Percentiles rank a stretch among this genome's conserved stretches.
Conservation (phyloP, 2,113 vertebrate species). For the Podiceps cristatus region DNA sequence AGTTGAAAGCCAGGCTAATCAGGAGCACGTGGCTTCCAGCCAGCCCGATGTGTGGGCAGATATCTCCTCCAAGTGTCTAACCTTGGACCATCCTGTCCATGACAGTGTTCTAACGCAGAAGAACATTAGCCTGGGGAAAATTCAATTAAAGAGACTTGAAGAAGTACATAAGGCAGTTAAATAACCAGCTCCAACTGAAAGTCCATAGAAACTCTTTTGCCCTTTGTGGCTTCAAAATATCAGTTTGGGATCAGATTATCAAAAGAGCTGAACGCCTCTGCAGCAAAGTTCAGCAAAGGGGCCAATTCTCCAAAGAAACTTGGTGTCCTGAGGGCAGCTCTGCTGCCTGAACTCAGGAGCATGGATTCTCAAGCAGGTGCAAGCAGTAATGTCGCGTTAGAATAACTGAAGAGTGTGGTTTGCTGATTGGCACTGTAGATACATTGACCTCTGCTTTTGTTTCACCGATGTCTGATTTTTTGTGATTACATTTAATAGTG, state of each 20-base stretch:
- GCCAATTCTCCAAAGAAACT: not conserved
- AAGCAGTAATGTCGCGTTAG: not conserved
- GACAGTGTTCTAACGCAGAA: not conserved
- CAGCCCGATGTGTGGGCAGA: not conserved
- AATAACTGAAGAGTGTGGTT: not conserved
- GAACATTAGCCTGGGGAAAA: conserved; percentile 2
- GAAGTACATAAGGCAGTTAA: not conserved
- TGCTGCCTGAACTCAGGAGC: not conserved
- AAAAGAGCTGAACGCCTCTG: not conserved
- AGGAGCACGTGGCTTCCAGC: not conserved
- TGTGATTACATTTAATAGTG: not conserved
- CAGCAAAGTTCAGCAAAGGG: not conserved
- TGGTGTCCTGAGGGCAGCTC: not conserved
- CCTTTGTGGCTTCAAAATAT: not conserved
- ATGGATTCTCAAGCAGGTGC: not conserved
- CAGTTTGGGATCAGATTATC: not conserved
- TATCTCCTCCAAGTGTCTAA: not conserved
- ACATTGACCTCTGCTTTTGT: not conserved
- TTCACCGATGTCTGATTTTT: not conserved
- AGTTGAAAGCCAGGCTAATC: not conserved
- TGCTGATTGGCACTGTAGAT: not conserved
- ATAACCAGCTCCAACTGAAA: not conserved
- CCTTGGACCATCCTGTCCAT: not conserved
- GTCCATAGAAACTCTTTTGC: not conserved
- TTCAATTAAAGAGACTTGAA: not conserved